A percentile compares a stretch with the other conserved stretches of the same genome.
Evolutionary conservation across 2,113 vertebrate genomes (phyloP).

Genomic region (Phainopepla nitens): DNA sequence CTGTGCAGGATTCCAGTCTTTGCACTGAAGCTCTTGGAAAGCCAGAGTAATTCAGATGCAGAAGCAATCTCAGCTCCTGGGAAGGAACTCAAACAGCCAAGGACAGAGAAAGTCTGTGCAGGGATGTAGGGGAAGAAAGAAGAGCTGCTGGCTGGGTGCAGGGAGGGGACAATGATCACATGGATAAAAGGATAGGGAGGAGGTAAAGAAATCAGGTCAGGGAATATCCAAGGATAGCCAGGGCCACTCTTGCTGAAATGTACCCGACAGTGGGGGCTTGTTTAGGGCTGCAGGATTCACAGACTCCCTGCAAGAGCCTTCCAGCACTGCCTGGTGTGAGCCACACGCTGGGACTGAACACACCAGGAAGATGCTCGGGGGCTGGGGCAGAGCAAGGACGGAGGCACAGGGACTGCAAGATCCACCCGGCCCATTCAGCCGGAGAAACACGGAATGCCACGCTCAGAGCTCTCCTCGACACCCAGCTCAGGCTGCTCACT

Average conservation of each 20-base stretch:
- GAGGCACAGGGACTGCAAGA: not conserved
- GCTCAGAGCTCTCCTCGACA: not conserved
- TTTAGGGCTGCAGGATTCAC: not conserved
- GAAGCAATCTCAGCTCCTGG: not conserved
- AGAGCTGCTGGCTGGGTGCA: not conserved
- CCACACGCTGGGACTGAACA: not conserved
- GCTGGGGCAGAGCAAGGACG: not conserved
- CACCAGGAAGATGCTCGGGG: accelerated
- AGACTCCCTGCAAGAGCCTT: not conserved
- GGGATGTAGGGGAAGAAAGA: not conserved
- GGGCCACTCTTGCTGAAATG: not conserved
- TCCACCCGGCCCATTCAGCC: not conserved
- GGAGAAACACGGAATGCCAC: not conserved
- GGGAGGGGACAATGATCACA: not conserved
- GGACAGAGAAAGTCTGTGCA: conserved; percentile 10
- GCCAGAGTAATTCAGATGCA: conserved; percentile 26
- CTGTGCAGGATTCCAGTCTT: not conserved
- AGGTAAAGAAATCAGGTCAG: not conserved
- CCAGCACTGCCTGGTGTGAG: not conserved
- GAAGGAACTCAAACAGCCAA: not conserved
- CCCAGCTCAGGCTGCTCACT: not conserved
- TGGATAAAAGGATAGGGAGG: not conserved
- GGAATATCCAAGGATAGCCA: not conserved
- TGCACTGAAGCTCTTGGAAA: not conserved
- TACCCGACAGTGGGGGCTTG: accelerated